Evolutionary conservation across 2,888 invertebrate genomes (phyloP).

Genomic region (Hermaeophaga mercurialis): DNA sequence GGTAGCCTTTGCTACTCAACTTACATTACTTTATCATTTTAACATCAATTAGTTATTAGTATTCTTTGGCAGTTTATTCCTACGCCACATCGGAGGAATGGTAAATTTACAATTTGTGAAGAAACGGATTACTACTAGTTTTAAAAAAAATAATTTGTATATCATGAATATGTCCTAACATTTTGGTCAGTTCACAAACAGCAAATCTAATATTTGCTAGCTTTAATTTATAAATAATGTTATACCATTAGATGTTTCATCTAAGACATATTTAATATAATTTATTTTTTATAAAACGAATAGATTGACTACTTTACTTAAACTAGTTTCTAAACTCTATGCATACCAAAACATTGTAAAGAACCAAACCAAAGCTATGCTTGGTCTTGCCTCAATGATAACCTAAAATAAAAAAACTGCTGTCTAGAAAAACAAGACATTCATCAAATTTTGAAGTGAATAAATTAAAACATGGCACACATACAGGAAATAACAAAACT

Average conservation of each 20-base stretch:
- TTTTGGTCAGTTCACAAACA: no score
- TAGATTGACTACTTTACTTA: conserved; percentile 23
- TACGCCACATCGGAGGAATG: conserved; percentile 32
- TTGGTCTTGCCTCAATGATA: conserved; percentile 14
- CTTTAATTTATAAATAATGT: no score
- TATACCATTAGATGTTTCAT: no score
- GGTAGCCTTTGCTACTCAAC: conserved; percentile 31
- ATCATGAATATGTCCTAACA: not conserved
- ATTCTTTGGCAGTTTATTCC: conserved; percentile 50
- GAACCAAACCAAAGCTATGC: conserved; percentile 17
- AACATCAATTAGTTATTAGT: conserved; percentile 39
- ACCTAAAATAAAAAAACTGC: conserved; percentile 8
- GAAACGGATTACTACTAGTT: conserved; percentile 5
- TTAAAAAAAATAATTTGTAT: conserved; percentile 15
- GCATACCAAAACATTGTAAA: conserved; percentile 14
- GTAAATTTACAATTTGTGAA: conserved; percentile 33
- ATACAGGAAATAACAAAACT: conserved; percentile 7
- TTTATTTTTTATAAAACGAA: conserved; percentile 13
- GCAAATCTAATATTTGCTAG: no score
- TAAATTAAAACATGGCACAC: conserved; percentile 20
- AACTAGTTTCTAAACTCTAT: conserved; percentile 19
- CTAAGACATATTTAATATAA: conserved; percentile 3
- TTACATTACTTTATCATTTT: conserved; percentile 34
- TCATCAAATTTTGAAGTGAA: conserved; percentile 3
- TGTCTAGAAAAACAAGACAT: conserved; percentile 2